Evolutionary conservation across 2,113 vertebrate genomes (phyloP), one percentile per base, ranked within the genome.

Genomic region (Callopanchax toddi): DNA sequence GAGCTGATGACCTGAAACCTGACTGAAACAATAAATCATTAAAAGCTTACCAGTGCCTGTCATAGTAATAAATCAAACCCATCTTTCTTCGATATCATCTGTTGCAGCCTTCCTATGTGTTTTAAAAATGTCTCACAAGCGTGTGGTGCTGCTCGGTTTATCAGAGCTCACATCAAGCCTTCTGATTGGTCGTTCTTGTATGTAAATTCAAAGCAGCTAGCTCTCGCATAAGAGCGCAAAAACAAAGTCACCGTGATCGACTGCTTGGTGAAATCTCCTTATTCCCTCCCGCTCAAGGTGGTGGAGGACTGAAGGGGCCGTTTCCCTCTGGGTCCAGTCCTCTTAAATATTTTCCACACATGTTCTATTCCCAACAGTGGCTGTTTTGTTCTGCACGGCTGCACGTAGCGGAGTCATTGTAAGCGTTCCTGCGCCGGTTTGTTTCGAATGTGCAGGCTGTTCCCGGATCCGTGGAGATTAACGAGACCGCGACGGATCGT

Each of bases 11-110:
- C 88, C 89, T 90, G 79, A 87, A 88, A 89, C 79, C 71, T 86
- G 83, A 82, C 86, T 88, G 83, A 83, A 84, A 89, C 77, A 79
- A 91, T 91, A 88, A 80, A 91, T 92, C 88, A 88, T 89, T 90
- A 90, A 87, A 89, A 88, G 76, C 82, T 81, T 86, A 79, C 76
- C 83, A 79, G 79, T 40, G 56, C 73, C 68, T 85, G 84, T 89
- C 82, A 74, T 63, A 69, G 66, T 66, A 78, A 92, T 91, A 91
- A 91, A 92, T 93, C 90, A 91, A 82, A 77, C 21, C 9, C 56
- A 65, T 51, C 71, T 60, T 55, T 59, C 42, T 40, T 29, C 32
- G 71, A 85, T 81, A 87, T 81, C 74, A 79, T 57, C 67, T 60
- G 58, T 63, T 64, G 42, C 66, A 67, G 66, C 64, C 60, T 68